A percentile compares a stretch with the other conserved stretches of the same genome.
phyloP scores from a whole-genome alignment of 1,140 invertebrate species.

The Bactericera cockerelli region DNA sequence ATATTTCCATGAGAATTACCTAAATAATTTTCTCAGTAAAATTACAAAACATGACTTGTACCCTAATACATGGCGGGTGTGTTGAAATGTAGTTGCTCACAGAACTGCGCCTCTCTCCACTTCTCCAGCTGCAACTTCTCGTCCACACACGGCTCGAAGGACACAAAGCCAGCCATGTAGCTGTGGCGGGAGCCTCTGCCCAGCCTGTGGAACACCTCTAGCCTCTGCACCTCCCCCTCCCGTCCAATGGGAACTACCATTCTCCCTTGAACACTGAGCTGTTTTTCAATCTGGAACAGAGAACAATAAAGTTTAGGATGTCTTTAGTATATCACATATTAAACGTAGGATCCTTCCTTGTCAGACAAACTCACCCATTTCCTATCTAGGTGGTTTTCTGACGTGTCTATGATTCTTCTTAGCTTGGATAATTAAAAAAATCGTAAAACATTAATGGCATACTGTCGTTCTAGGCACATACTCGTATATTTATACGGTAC shows the following conservation, averaged over 20 bases:
- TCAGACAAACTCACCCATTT: too few relatives aligned
- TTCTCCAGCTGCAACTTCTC: neutral
- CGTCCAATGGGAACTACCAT: constrained; percentile 3
- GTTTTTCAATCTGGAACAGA: neutral
- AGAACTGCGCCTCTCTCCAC: neutral
- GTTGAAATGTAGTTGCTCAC: neutral
- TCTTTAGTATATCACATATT: too few relatives aligned
- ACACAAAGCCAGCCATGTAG: neutral
- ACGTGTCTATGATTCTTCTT: too few relatives aligned
- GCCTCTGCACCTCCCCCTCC: neutral
- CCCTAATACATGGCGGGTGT: constrained; percentile 4
- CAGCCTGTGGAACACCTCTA: neutral
- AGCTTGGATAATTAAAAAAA: too few relatives aligned
- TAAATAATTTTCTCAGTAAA: too few relatives aligned
- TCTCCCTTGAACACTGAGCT: constrained; percentile 6
- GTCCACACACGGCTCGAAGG: neutral
- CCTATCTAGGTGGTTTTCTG: too few relatives aligned
- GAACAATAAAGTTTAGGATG: neutral
- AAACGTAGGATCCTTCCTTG: too few relatives aligned
- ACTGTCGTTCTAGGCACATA: too few relatives aligned
- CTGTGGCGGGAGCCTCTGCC: neutral
- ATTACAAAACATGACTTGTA: too few relatives aligned
- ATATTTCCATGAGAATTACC: too few relatives aligned
- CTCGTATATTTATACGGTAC: too few relatives aligned
- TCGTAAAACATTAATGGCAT: too few relatives aligned